Conservation (phyloP, 2,113 vertebrate genomes). For the Myodes glareolus region DNA sequence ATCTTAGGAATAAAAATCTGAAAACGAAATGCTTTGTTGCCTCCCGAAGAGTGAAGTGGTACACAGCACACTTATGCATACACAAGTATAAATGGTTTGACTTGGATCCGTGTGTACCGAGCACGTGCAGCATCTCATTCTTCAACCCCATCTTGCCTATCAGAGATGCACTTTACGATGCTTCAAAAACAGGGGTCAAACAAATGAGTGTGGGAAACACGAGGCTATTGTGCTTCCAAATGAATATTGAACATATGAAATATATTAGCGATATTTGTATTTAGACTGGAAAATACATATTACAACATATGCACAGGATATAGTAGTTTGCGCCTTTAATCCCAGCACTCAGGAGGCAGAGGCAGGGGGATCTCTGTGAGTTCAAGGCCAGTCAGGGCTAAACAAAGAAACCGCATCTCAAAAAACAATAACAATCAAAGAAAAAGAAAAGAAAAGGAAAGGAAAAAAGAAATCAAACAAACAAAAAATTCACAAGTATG, state of each 20-base stretch:
- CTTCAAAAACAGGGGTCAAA: neutral
- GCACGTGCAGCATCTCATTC: neutral
- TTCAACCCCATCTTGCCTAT: neutral
- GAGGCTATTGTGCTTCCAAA: neutral
- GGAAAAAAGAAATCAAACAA: neutral
- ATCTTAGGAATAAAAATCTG: constrained; percentile 26
- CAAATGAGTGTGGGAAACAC: neutral
- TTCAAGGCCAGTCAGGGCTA: neutral
- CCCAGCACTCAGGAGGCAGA: neutral
- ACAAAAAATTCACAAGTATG: neutral
- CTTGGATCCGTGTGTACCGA: neutral
- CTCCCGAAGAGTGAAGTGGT: neutral
- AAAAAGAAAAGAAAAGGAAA: neutral
- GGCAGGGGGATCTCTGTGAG: neutral
- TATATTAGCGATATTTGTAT: neutral
- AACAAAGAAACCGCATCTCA: neutral
- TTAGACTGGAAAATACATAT: neutral
- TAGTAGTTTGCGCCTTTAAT: neutral
- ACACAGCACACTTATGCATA: neutral
- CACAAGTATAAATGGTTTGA: neutral
- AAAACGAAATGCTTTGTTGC: constrained; percentile 1
- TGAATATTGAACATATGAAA: constrained; percentile 8
- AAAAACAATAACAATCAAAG: neutral
- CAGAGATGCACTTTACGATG: neutral
- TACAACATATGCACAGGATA: neutral